Base-by-base conservation (phyloP, 2,797 vertebrate genomes). In the Channa striata region DNA sequence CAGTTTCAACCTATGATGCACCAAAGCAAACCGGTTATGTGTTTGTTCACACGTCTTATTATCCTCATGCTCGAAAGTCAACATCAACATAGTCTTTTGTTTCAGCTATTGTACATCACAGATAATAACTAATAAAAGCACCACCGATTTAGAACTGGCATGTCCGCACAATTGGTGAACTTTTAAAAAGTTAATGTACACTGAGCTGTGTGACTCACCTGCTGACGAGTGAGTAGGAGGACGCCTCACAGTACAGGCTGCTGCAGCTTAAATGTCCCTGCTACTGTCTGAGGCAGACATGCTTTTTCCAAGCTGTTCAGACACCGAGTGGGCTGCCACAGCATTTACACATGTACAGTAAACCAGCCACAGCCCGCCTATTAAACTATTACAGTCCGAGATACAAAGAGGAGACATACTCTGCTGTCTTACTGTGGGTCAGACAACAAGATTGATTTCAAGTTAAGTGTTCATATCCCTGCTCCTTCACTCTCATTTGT, bases 291-390 rank as follows among this genome's bases (percentile, higher is more conserved):
- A 85, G 70, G 60, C 76, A 75, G 71, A 62, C 72, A 37, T 62
- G 64, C 6, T 30, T 30, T 74, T 63, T 67, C 54, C 9, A n/a
- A 68, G 46, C 50, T 1, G 16, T 42, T 63, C 74, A 85, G 81
- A 82, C 79, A 68, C 23, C 78, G 84, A 81, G 87, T 90, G 87
- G 85, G 86, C 78, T 60, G 83, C 19, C 0, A 19, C 57, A 76
- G 70, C 79, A 21, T 49, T 76, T 66, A 30, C 70, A 80, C 60
- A 74, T 60, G 62, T 48, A 37, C 63, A 23, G 77, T 54, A 78
- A 82, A 85, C 80, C 68, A 64, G 68, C 60, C 74, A 46, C 77
- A 61, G 58, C 48, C 39, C 84, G 81, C 81, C 83, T 73, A n/a
- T n/a, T n/a, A n/a, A n/a, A n/a, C n/a, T n/a, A n/a, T n/a, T n/a